These are phyloP conservation scores for Archivesica marissinica DNA, from an alignment of 1,140 invertebrate genomes.

Conservation along the genomic window DNA sequence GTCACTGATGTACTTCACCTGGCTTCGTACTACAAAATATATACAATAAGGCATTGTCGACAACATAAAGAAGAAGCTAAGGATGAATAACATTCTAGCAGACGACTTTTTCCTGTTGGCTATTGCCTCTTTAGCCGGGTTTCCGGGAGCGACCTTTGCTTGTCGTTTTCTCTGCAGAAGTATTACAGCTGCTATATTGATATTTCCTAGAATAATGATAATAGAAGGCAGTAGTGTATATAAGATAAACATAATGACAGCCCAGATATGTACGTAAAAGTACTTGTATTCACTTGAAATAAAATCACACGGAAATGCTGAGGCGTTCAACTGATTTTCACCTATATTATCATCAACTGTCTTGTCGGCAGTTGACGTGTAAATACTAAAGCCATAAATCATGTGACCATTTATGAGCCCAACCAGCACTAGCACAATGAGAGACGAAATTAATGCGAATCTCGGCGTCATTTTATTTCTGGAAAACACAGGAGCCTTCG, in stretches of 20 bases:
- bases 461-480: background rate
- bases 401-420: background rate
- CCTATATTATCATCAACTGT: background rate
- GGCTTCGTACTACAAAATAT: background rate
- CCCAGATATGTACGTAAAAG: background rate
- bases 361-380: too few species aligned
- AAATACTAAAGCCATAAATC: background rate
- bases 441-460: too few species aligned
- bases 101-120: background rate
- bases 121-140: background rate
- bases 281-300: background rate
- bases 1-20: background rate
- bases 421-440: background rate
- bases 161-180: background rate
- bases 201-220: conserved; percentile 2
- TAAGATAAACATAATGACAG: background rate
- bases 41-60: background rate
- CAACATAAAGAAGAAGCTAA: background rate
- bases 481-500: conserved; percentile 4
- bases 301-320: background rate
- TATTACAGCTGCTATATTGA: background rate
- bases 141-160: background rate
- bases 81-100: background rate
- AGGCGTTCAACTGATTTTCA: background rate
- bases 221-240: background rate